A percentile compares a stretch with the other conserved stretches of the same genome.
These are phyloP conservation scores for Clanis bilineata DNA, from an alignment of 2,888 invertebrate species.

Conservation along the genomic window DNA sequence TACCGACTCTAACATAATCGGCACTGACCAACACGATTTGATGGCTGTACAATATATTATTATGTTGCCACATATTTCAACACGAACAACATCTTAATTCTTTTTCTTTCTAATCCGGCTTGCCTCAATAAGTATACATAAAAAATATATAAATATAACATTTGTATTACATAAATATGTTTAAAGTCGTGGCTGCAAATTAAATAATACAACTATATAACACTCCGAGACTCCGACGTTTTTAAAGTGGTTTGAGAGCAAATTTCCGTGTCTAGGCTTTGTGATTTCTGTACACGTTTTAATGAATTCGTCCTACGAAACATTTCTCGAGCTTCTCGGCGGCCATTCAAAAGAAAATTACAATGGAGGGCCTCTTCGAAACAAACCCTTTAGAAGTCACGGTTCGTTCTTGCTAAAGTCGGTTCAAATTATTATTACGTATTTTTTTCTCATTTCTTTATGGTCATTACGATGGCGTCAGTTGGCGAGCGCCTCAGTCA, in stretches of 20 bases:
- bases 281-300: conserved; percentile 74
- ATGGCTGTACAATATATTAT: conserved; percentile 24
- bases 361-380: conserved; percentile 69
- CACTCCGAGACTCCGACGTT: conserved; percentile 45
- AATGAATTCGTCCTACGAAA: conserved; percentile 69
- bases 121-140: conserved; percentile 2
- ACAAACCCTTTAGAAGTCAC: conserved; percentile 76
- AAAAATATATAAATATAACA: neutral
- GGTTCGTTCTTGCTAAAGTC: conserved; percentile 73
- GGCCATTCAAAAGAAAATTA: conserved; percentile 77
- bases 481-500: conserved; percentile 67
- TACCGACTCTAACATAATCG: conserved; percentile 52
- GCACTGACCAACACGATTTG: conserved; percentile 45
- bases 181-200: conserved; percentile 1
- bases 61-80: conserved; percentile 16
- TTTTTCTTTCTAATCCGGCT: neutral
- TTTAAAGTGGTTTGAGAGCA: conserved; percentile 58
- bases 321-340: conserved; percentile 62
- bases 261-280: conserved; percentile 57
- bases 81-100: neutral
- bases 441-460: conserved; percentile 66
- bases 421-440: conserved; percentile 69
- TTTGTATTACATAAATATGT: neutral
- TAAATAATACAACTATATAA: conserved; percentile 18
- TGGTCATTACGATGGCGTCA: conserved; percentile 74